Base-by-base conservation (phyloP, 23 tunicate genomes). In the Halocynthia aurantium region DNA sequence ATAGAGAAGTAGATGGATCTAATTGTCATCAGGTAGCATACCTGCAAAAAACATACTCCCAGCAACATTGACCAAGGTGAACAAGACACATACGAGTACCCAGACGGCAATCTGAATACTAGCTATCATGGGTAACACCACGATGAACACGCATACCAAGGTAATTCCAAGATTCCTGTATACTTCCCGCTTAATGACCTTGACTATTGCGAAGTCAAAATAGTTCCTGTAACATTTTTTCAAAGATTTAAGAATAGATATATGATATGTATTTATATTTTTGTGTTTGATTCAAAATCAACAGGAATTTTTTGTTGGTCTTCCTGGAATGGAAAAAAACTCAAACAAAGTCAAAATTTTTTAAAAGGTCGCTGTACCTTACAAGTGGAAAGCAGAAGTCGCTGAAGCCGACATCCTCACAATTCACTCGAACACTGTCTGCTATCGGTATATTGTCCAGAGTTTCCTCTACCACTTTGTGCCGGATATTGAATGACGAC, bases 21-120 rank as follows among this genome's bases (percentile, higher is more conserved):
- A 1, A 31, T 31, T 31, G 44, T 31, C 44, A 31, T 31, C 10
- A n/a, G 2, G 21, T n/a, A 15, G 2, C 72, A n/a, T 12, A 68
- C 72, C 72, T 22, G 22, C 18, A 68, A 15, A 68, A 19, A 15
- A 68, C 31, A 20, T 68, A 2, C 18, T 22, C 22, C 72, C 72
- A n/a, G 22, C 72, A 15, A 68, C 72, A 68, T 68, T 19, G 21
- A 68, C 13, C 12, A 68, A n/a, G 21, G 72, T 68, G 19, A 68
- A 22, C 12, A 68, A 68, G 2, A 68, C 72, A 19, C 72, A n/a
- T 0, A 68, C 21, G 5, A 68, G 18, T 20, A 68, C 72, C 72
- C 72, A 68, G 21, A 68, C 18, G 21, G 22, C 18, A 15, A 22
- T 20, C 21, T 68, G 72, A 15, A 68, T 20, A n/a, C 22, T n/a